These are phyloP conservation scores for Standfussiana lucernea DNA, from an alignment of 2,888 invertebrate species.

Conservation along the genomic window DNA sequence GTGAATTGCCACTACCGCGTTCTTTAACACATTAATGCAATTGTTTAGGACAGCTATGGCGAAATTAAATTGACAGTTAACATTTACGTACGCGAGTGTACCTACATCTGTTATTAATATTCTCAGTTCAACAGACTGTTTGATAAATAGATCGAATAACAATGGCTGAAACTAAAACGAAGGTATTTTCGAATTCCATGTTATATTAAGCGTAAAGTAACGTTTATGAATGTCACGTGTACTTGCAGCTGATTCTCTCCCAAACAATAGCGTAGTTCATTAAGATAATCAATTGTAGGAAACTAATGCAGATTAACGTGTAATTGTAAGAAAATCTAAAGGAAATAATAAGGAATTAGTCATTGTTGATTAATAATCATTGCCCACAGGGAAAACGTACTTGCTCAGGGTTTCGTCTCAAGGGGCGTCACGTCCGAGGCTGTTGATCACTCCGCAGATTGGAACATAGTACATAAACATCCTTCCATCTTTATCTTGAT, in stretches of 20 bases:
- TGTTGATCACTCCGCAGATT: constrained; percentile 59
- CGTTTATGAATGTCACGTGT: constrained; percentile 52
- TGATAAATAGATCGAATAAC: constrained; percentile 25
- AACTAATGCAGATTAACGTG: constrained; percentile 47
- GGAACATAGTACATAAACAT: not conserved
- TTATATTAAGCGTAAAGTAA: constrained; percentile 35
- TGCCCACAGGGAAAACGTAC: constrained; percentile 70
- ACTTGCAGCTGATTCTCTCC: constrained; percentile 17
- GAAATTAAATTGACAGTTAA: constrained; percentile 36
- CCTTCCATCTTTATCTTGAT: constrained; percentile 27
- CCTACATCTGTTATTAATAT: constrained; percentile 15
- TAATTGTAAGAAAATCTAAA: constrained; percentile 34
- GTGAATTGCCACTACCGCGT: constrained; percentile 63
- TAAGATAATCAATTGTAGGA: constrained; percentile 38
- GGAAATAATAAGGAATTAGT: constrained; percentile 40
- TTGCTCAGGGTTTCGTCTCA: constrained; percentile 76
- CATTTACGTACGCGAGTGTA: constrained; percentile 7
- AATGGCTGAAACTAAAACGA: constrained; percentile 33
- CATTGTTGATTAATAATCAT: constrained; percentile 49
- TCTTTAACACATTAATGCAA: constrained; percentile 44
- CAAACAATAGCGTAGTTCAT: constrained; percentile 57
- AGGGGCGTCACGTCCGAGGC: constrained; percentile 84
- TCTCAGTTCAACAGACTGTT: constrained; percentile 1
- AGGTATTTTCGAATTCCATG: constrained; percentile 12
- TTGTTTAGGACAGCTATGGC: constrained; percentile 51